These are phyloP conservation scores for Tubiluchus corallicola DNA, from an alignment of 2,888 invertebrate species.

Conservation along the genomic window DNA sequence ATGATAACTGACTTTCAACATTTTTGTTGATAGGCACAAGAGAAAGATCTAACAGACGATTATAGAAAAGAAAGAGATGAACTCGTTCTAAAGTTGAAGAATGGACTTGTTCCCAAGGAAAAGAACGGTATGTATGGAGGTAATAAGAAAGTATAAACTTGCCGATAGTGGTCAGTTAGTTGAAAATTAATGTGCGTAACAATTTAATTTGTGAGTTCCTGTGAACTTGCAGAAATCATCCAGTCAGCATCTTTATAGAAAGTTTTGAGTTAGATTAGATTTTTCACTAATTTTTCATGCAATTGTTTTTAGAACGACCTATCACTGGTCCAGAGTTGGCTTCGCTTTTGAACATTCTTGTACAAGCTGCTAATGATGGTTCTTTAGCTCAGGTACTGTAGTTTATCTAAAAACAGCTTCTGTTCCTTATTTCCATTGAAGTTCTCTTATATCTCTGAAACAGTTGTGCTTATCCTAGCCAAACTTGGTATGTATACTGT, in stretches of 20 bases:
- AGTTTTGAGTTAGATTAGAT: too few species aligned
- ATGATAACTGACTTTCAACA: too few species aligned
- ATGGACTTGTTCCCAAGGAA: conserved; percentile 14
- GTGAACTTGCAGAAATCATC: too few species aligned
- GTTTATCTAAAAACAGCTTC: background rate
- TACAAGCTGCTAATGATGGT: conserved; percentile 16
- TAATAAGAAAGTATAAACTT: too few species aligned
- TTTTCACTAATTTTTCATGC: too few species aligned
- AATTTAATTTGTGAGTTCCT: too few species aligned
- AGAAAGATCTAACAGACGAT: conserved; percentile 15
- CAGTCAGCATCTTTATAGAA: too few species aligned
- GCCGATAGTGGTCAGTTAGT: too few species aligned
- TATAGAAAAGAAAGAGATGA: conserved; percentile 14
- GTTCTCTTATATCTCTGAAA: too few species aligned
- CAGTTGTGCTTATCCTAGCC: too few species aligned
- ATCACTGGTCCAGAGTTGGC: conserved; percentile 15
- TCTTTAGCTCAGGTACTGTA: conserved; percentile 14
- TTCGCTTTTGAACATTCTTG: conserved; percentile 13
- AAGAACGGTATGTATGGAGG: conserved; percentile 13
- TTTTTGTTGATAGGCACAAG: conserved; percentile 14
- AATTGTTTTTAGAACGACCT: conserved; percentile 11
- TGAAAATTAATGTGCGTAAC: too few species aligned
- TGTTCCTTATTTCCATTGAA: background rate
- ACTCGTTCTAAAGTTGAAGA: conserved; percentile 13
- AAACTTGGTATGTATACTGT: too few species aligned